Conservation (phyloP, 2,113 vertebrate genomes). For the Leucopsar rothschildi region DNA sequence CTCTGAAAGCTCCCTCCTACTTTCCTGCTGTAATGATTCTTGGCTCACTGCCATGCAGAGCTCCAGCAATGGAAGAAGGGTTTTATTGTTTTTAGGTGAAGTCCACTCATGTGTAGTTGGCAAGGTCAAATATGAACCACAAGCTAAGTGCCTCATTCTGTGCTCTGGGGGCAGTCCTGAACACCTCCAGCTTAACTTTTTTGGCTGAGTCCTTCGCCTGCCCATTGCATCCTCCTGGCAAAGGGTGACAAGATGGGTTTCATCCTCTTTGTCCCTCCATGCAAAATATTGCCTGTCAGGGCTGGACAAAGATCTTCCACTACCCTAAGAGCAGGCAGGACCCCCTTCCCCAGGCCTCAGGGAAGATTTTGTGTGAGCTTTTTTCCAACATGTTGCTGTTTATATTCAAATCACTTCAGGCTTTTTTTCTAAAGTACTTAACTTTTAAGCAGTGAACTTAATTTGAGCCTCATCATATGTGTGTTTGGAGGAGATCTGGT, state of each 20-base stretch:
- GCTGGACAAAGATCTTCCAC: not conserved
- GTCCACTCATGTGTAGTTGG: not conserved
- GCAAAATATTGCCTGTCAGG: not conserved
- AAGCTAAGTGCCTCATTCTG: not conserved
- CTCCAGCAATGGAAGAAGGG: not conserved
- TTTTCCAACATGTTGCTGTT: not conserved
- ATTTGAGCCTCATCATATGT: not conserved
- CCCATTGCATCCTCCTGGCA: not conserved
- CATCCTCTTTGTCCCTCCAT: rapidly evolving
- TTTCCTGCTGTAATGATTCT: not conserved
- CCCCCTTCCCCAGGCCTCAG: not conserved
- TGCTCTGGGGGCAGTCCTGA: not conserved
- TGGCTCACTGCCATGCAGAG: not conserved
- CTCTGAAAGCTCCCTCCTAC: not conserved
- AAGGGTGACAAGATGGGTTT: not conserved
- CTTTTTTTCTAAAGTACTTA: not conserved
- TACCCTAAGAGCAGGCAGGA: not conserved
- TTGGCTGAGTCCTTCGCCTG: not conserved
- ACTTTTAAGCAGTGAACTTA: not conserved
- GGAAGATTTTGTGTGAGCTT: not conserved
- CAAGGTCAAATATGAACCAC: not conserved
- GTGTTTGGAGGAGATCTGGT: not conserved
- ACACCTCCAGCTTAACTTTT: not conserved
- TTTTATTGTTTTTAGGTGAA: not conserved
- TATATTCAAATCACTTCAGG: not conserved